Evolutionary conservation across 2,113 vertebrate genomes (phyloP).

Genomic region (Antennarius striatus): DNA sequence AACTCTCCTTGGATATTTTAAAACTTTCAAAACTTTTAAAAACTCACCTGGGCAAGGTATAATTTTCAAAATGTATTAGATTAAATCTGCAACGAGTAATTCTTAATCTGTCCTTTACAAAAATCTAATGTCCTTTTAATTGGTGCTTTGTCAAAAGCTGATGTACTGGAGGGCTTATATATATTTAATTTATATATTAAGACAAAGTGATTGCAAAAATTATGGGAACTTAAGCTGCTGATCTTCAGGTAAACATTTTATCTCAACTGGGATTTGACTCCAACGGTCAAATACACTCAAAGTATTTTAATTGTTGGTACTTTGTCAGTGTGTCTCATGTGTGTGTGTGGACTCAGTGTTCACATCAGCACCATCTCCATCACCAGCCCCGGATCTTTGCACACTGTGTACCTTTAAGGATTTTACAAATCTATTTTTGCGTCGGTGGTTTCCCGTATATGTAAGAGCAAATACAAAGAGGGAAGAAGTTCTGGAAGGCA

Average conservation of each 20-base stretch:
- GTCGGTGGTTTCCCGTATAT: not conserved
- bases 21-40: no score
- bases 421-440: constrained; percentile 5
- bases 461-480: constrained; percentile 23
- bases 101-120: no score
- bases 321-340: not conserved
- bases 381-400: not conserved
- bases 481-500: not conserved
- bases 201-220: no score
- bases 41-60: no score
- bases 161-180: no score
- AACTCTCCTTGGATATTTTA: no score
- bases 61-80: no score
- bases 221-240: not conserved
- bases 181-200: no score
- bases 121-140: no score
- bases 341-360: not conserved
- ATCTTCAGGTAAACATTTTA: not conserved
- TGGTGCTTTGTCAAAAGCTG: no score
- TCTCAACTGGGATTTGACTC: not conserved
- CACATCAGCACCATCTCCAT: not conserved
- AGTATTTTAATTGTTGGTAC: not conserved
- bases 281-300: not conserved
- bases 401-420: constrained; percentile 1
- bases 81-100: no score